Percentiles rank a stretch among this genome's conserved stretches.
Evolutionary conservation across 2,797 vertebrate genomes (phyloP).

Genomic region (Macropus fuliginosus): DNA sequence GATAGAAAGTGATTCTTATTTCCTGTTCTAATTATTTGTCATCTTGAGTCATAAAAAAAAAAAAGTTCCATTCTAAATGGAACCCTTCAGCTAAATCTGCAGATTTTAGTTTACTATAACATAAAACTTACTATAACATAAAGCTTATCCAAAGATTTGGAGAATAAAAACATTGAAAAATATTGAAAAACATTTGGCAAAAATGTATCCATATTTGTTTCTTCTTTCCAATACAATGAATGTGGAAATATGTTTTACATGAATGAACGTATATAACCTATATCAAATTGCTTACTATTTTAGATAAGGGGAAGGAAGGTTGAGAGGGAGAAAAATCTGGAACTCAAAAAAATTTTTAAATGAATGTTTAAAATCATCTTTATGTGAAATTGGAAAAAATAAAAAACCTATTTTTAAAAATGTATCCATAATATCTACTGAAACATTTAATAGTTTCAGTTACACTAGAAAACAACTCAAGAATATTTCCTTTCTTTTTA

Average conservation of each 20-base stretch:
- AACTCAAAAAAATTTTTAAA: neutral
- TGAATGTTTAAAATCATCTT: neutral
- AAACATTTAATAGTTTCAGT: slow-evolving; percentile 62
- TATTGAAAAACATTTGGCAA: neutral
- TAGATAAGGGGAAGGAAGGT: neutral
- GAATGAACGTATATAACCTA: neutral
- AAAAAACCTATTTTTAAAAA: neutral
- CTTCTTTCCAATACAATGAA: neutral
- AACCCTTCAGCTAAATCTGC: neutral
- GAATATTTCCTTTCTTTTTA: slow-evolving; percentile 64
- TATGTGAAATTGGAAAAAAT: neutral
- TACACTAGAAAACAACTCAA: slow-evolving; percentile 63
- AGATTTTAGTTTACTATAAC: slow-evolving; percentile 26
- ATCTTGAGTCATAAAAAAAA: slow-evolving; percentile 49
- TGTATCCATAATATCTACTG: slow-evolving; percentile 13
- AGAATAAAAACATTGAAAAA: slow-evolving; percentile 21
- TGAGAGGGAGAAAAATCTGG: neutral
- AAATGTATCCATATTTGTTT: neutral
- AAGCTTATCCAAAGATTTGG: slow-evolving; percentile 32
- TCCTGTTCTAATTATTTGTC: slow-evolving; percentile 46
- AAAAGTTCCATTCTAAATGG: slow-evolving; percentile 11
- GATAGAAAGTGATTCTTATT: neutral
- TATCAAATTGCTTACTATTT: neutral
- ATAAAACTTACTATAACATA: slow-evolving; percentile 33
- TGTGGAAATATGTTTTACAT: neutral